These are phyloP conservation scores for Canis aureus DNA, from an alignment of 2,113 vertebrate genomes.

Conservation along the genomic window DNA sequence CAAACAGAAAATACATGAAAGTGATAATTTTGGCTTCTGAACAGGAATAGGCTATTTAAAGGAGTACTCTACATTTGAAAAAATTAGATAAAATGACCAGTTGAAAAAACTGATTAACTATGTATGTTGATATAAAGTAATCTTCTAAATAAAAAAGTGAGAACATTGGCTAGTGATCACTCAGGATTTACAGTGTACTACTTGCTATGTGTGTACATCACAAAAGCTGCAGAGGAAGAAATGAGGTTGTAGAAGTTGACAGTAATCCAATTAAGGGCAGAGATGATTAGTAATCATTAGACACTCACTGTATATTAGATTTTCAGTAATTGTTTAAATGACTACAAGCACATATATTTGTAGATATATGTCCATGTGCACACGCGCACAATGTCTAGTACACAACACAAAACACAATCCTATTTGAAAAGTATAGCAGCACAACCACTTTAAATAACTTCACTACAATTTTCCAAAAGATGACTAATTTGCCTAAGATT, in stretches of 20 bases:
- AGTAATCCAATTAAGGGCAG: neutral
- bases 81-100: neutral
- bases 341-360: neutral
- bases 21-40: neutral
- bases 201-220: neutral
- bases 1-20: slow-evolving; percentile 42
- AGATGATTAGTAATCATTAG: neutral
- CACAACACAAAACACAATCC: neutral
- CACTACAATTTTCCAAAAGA: neutral
- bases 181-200: neutral
- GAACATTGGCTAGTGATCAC: neutral
- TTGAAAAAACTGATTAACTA: neutral
- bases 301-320: neutral
- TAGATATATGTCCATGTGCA: neutral
- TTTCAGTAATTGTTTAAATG: neutral
- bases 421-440: neutral
- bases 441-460: neutral
- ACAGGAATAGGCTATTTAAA: neutral
- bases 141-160: slow-evolving; percentile 7
- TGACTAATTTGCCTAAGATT: neutral
- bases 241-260: neutral
- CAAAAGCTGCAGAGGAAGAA: neutral
- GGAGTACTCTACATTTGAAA: neutral
- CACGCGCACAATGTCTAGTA: neutral
- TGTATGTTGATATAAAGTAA: neutral